Conservation (phyloP, 2,113 vertebrate species). For the Oreochromis tanganicae region DNA sequence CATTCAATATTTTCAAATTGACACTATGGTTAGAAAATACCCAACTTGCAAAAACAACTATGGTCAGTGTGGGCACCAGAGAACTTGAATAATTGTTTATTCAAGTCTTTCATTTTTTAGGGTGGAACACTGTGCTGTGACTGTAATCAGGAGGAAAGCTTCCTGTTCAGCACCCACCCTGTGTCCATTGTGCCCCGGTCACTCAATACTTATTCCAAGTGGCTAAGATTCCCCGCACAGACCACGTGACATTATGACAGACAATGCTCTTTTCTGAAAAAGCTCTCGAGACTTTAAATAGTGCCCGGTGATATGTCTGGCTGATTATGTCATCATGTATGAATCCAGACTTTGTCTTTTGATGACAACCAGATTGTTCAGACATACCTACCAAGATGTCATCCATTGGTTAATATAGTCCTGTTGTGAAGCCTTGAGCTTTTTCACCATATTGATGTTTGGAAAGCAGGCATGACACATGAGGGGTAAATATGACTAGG, state of each 20-base stretch:
- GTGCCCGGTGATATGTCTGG: neutral
- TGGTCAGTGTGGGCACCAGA: neutral
- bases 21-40: neutral
- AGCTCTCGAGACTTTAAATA: neutral
- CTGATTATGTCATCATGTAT: neutral
- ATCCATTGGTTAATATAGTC: neutral
- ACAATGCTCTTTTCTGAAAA: constrained; percentile 1
- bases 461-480: neutral
- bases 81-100: neutral
- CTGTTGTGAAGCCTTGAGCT: neutral
- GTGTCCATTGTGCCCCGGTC: constrained; percentile 37
- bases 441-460: neutral
- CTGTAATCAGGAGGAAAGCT: constrained; percentile 42
- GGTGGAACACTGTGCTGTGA: neutral
- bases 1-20: neutral
- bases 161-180: constrained; percentile 43
- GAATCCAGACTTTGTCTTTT: neutral
- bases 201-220: constrained; percentile 25
- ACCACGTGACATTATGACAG: neutral
- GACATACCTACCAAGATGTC: neutral
- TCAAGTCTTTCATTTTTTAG: neutral
- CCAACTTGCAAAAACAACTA: neutral
- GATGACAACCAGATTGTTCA: neutral
- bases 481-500: neutral
- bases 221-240: neutral